phyloP scores from a whole-genome alignment of 2,113 vertebrate genomes.

The Puma concolor region DNA sequence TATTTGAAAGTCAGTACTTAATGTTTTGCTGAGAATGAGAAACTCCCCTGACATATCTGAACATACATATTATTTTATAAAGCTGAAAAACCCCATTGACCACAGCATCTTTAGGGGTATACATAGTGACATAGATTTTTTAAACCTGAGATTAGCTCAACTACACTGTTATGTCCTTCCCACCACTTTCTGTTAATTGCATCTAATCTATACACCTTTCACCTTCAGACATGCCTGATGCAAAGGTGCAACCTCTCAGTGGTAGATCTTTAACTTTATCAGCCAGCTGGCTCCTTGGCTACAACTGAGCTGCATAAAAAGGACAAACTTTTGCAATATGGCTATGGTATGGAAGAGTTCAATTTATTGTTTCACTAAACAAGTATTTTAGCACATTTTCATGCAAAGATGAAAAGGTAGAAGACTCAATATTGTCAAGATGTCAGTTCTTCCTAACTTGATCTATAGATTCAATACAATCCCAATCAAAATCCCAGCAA shows the following conservation, averaged over 20 bases:
- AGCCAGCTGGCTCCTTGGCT: background rate
- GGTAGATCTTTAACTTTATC: background rate
- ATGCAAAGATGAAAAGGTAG: background rate
- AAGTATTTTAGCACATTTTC: background rate
- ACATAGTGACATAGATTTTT: background rate
- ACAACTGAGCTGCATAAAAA: background rate
- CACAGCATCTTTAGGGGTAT: background rate
- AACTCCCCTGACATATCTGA: background rate
- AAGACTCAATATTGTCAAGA: background rate
- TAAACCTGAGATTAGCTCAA: background rate
- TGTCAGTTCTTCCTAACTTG: background rate
- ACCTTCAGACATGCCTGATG: background rate
- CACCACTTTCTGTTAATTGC: background rate
- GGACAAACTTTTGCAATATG: background rate
- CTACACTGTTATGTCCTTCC: background rate
- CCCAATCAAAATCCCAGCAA: background rate
- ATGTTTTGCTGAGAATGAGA: background rate
- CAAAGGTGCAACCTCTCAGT: background rate
- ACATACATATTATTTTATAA: background rate
- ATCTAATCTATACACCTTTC: background rate
- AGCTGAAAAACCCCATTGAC: background rate
- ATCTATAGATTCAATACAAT: background rate
- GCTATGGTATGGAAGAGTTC: background rate
- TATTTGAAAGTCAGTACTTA: background rate
- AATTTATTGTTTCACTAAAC: background rate